phyloP scores from a whole-genome alignment of 2,113 vertebrate genomes.

The Antechinus flavipes region DNA sequence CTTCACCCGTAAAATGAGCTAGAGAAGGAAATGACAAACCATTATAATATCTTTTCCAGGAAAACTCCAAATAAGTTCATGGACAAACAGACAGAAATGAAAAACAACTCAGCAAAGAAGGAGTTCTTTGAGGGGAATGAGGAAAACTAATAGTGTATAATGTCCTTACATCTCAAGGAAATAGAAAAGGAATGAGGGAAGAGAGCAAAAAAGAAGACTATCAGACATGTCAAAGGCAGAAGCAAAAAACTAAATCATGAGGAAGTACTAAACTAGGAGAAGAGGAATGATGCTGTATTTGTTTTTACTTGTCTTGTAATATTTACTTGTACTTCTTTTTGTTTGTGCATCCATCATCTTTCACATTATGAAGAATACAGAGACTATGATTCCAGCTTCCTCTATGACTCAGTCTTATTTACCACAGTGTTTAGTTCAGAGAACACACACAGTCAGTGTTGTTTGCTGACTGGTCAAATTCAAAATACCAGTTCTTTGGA shows the following conservation, averaged over 20 bases:
- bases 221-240: background rate
- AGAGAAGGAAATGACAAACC: background rate
- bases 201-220: background rate
- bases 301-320: slow-evolving; percentile 33
- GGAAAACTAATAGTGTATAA: background rate
- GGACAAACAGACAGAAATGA: background rate
- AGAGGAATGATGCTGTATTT: background rate
- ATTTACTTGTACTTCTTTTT: slow-evolving; percentile 21
- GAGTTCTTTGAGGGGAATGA: background rate
- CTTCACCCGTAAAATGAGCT: background rate
- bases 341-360: background rate
- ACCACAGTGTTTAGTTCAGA: background rate
- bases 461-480: background rate
- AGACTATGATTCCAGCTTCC: background rate
- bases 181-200: background rate
- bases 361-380: background rate
- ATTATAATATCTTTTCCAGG: background rate
- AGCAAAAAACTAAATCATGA: background rate
- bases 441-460: background rate
- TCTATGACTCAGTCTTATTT: background rate
- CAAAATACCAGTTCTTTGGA: background rate
- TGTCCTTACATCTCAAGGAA: background rate
- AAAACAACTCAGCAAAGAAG: background rate
- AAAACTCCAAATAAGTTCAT: background rate
- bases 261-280: slow-evolving; percentile 8